A percentile compares a stretch with the other conserved stretches of the same genome.
phyloP scores from a whole-genome alignment of 92 coral and sea anemone genomes.

The Montipora capitata region DNA sequence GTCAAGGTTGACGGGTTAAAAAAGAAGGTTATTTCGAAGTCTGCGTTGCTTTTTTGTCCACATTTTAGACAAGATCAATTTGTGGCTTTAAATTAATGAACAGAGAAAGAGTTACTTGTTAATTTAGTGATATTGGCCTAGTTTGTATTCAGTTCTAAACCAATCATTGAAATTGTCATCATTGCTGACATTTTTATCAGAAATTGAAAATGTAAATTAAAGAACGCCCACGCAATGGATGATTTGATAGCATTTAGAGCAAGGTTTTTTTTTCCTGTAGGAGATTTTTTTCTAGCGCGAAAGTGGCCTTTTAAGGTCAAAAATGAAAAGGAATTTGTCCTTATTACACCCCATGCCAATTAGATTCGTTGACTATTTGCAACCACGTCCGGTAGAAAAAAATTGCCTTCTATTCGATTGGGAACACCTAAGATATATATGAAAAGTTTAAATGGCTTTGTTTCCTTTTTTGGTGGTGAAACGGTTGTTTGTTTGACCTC shows the following conservation, averaged over 20 bases:
- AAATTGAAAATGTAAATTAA: not conserved
- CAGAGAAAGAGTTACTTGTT: not conserved
- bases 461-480: too few species aligned
- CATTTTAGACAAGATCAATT: not conserved
- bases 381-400: too few species aligned
- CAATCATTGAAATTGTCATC: not conserved
- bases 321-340: not conserved
- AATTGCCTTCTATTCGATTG: not conserved
- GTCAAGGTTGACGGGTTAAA: too few species aligned
- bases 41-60: not conserved
- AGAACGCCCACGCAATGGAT: not conserved
- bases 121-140: not conserved
- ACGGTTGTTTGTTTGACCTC: slow-evolving; percentile 13
- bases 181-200: too few species aligned
- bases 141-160: not conserved
- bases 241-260: not conserved
- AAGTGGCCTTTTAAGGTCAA: not conserved
- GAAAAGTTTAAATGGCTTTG: too few species aligned
- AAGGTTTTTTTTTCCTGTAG: too few species aligned
- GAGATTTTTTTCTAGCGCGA: not conserved
- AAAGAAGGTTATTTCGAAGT: not conserved
- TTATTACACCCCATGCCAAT: too few species aligned
- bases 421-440: too few species aligned
- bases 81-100: slow-evolving; percentile 26
- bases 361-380: too few species aligned